Base-by-base conservation (phyloP, 1,140 invertebrate species). In the Orchestia grillus region DNA sequence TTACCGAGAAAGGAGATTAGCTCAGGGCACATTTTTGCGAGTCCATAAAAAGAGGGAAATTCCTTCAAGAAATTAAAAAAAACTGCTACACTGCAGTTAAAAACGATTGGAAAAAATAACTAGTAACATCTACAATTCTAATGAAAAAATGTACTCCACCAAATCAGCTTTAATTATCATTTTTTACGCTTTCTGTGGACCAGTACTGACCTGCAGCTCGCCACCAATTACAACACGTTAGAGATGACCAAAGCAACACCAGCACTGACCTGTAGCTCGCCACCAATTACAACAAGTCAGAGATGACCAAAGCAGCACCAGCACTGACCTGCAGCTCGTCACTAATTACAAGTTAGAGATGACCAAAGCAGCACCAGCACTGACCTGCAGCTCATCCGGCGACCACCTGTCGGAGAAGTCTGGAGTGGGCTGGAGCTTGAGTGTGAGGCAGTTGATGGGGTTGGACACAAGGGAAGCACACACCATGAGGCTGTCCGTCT, bases 391-490 rank as follows among this genome's bases (percentile, higher is more conserved):
- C 97, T 99, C 99, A 96, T 99, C 99, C 0, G 98, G 97, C 41
- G 98, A 98, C 98, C 99, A 99, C 96, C 98, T 98, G 97, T 99
- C 99, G 97, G 98, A 98, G 42, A 97, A 98, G 96, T 99, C 99
- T 16, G 98, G 98, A 96, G 98, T 97, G 19, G 98, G 98, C 88
- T 98, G 98, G 42, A 99, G 98, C 97, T 99, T 99, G 96, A 99
- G 98, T 97, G 57, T 87, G 41, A 97, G 95, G 90, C 87, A 96
- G 96, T 97, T 96, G 19, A 95, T 45, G 28, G 96, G 96, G 95
- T 45, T 96, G 42, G 95, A 95, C 44, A 96, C 96, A 19, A 97
- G 96, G n/a, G 96, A 57, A 45, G 96, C 45, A 40, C 96, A 96
- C 88, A 96, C 96, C 43, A 95, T 95, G 28, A 97, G 62, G 40